A percentile compares a stretch with the other conserved stretches of the same genome.
Conservation (phyloP, 1,140 invertebrate genomes). For the Laodelphax striatellus region DNA sequence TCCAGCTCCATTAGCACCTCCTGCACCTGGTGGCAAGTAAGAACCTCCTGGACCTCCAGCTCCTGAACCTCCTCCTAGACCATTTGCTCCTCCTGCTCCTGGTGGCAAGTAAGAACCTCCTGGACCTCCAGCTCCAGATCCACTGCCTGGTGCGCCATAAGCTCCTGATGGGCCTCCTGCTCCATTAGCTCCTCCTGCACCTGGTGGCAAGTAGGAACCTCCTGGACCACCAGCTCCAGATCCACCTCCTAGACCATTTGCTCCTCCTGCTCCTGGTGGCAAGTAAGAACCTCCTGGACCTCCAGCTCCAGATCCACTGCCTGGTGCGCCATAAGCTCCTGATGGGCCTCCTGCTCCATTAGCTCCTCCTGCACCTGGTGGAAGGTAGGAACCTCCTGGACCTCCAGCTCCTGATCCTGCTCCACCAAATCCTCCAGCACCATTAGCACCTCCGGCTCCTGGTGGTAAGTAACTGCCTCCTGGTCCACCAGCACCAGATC, state of each 20-base stretch:
- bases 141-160: background rate
- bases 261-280: background rate
- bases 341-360: background rate
- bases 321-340: background rate
- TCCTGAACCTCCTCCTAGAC: background rate
- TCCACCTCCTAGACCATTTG: background rate
- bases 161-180: background rate
- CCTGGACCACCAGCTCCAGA: background rate
- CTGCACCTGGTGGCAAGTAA: background rate
- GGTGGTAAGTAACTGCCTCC: background rate
- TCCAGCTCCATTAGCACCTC: background rate
- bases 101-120: slow-evolving; percentile 1
- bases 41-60: background rate
- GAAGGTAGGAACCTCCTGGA: background rate
- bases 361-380: background rate
- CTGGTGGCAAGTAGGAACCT: background rate
- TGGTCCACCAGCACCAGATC: background rate
- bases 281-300: background rate
- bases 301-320: background rate
- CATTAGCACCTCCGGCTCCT: background rate
- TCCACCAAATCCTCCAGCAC: background rate
- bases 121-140: background rate
- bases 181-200: background rate
- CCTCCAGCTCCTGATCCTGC: background rate
- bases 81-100: background rate